These are phyloP conservation scores for Parnassius mnemosyne DNA, from an alignment of 2,888 invertebrate species.

Conservation along the genomic window DNA sequence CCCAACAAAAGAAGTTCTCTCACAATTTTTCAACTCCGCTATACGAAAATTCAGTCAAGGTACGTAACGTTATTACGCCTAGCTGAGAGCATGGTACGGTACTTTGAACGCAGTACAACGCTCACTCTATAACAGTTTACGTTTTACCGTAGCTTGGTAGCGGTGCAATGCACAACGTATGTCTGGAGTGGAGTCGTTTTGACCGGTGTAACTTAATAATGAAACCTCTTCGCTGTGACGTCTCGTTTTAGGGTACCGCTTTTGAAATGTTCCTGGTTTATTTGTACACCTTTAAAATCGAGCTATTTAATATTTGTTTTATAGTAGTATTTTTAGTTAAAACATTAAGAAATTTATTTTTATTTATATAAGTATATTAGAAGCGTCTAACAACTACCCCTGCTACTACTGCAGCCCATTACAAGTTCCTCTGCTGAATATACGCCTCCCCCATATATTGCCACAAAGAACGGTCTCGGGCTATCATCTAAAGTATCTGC, in stretches of 20 bases:
- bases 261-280: constrained; percentile 24
- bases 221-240: constrained; percentile 66
- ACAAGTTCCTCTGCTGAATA: too few species aligned
- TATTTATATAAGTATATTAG: too few species aligned
- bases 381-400: too few species aligned
- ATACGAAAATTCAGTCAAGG: constrained; percentile 51
- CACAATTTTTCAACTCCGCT: constrained; percentile 56
- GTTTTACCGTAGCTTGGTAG: constrained; percentile 48
- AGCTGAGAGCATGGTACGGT: constrained; percentile 42
- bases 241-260: constrained; percentile 54
- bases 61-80: constrained; percentile 57
- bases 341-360: too few species aligned
- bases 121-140: constrained; percentile 43
- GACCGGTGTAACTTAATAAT: constrained; percentile 75
- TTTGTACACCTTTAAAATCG: neutral
- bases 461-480: too few species aligned
- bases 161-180: constrained; percentile 59
- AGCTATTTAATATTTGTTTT: neutral
- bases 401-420: too few species aligned
- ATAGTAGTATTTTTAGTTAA: too few species aligned
- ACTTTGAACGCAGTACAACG: constrained; percentile 57
- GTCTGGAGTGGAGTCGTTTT: constrained; percentile 52
- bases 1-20: constrained; percentile 43
- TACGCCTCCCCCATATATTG: too few species aligned
- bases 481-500: too few species aligned